A percentile compares a stretch with the other conserved stretches of the same genome.
Conservation (phyloP, 2,888 invertebrate genomes). For the Glyphotaelius pellucidus region DNA sequence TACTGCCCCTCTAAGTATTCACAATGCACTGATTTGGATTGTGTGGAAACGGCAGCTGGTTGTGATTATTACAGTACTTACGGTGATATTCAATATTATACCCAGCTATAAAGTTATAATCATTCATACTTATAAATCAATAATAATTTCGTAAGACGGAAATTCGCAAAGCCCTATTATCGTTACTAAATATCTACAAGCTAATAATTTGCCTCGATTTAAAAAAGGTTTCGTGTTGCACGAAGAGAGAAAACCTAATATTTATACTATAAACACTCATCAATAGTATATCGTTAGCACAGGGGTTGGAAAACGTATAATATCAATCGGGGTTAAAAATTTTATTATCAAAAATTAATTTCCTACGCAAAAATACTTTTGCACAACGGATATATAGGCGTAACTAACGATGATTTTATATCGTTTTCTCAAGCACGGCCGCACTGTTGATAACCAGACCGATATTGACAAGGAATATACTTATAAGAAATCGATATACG, state of each 20-base stretch:
- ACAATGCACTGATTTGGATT: neutral
- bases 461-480: too few species aligned
- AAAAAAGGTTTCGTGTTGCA: neutral
- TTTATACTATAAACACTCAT: neutral
- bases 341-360: too few species aligned
- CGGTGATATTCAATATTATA: neutral
- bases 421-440: too few species aligned
- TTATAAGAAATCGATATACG: too few species aligned
- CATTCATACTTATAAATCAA: neutral
- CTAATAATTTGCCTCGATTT: neutral
- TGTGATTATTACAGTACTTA: neutral
- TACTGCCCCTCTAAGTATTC: neutral
- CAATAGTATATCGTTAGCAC: neutral
- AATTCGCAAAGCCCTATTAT: neutral
- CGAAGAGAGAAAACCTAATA: neutral
- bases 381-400: too few species aligned
- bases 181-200: neutral
- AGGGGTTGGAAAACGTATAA: neutral
- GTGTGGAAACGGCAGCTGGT: neutral
- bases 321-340: too few species aligned
- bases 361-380: too few species aligned
- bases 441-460: too few species aligned
- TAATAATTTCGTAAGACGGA: neutral
- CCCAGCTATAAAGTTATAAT: neutral
- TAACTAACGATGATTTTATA: too few species aligned